These are phyloP conservation scores for Entomobrya proxima DNA, from an alignment of 2,888 invertebrate genomes.

Conservation along the genomic window DNA sequence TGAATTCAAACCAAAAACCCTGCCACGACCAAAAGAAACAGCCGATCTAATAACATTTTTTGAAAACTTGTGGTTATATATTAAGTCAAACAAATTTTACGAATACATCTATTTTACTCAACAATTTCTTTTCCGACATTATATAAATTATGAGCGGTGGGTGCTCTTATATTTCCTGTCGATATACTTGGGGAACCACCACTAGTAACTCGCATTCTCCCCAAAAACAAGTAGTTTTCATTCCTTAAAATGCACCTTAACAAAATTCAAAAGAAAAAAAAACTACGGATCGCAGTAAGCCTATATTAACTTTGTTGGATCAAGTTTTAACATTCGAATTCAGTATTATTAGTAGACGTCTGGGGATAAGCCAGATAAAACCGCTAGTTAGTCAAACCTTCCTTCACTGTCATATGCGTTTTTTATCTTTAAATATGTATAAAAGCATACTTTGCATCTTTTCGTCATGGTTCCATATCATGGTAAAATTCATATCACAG, in stretches of 20 bases:
- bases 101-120: neutral
- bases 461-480: neutral
- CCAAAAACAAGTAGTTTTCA: neutral
- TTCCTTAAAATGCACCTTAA: no score
- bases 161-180: conserved; percentile 56
- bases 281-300: no score
- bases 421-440: conserved; percentile 1
- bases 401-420: conserved; percentile 5
- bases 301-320: neutral
- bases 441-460: neutral
- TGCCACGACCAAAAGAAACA: neutral
- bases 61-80: neutral
- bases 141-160: conserved; percentile 72
- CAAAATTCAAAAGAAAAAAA: conserved; percentile 1
- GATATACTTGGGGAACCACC: neutral
- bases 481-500: conserved; percentile 32
- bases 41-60: neutral
- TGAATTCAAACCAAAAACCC: conserved; percentile 25
- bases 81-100: neutral
- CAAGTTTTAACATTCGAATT: conserved; percentile 42
- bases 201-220: conserved; percentile 54
- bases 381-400: conserved; percentile 40
- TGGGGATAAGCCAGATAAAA: conserved; percentile 35
- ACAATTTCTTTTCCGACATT: neutral
- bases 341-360: conserved; percentile 34